phyloP scores from a whole-genome alignment of 2,888 invertebrate species.

The Harpalus rufipes region DNA sequence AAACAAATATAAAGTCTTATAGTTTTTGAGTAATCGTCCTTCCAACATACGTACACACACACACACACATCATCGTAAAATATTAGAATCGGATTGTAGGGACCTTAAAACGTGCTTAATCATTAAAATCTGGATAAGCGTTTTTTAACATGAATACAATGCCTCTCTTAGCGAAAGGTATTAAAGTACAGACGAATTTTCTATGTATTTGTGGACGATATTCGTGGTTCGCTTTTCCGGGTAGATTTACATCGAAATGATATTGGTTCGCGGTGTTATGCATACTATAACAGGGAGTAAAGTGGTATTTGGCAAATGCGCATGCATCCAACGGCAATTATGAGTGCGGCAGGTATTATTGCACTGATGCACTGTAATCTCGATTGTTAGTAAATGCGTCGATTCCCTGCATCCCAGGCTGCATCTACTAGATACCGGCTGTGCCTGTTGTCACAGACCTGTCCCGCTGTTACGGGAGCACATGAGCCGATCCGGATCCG shows the following conservation, averaged over 20 bases:
- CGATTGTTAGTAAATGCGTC: slow-evolving; percentile 28
- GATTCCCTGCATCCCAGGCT: neutral
- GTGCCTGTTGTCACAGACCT: neutral
- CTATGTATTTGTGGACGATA: slow-evolving; percentile 25
- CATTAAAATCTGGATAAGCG: too few relatives aligned
- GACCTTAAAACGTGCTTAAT: too few relatives aligned
- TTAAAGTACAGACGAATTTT: too few relatives aligned
- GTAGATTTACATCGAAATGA: slow-evolving; percentile 52
- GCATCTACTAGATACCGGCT: neutral
- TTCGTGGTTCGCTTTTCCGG: neutral
- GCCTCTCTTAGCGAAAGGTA: too few relatives aligned
- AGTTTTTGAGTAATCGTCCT: too few relatives aligned
- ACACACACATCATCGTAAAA: too few relatives aligned
- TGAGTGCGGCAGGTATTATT: slow-evolving; percentile 46
- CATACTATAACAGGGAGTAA: slow-evolving; percentile 29
- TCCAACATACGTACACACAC: too few relatives aligned
- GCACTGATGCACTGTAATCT: slow-evolving; percentile 45
- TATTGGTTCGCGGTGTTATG: slow-evolving; percentile 23
- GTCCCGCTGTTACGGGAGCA: slow-evolving; percentile 8
- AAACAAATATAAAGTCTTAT: too few relatives aligned
- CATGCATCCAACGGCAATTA: slow-evolving; percentile 31
- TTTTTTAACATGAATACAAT: too few relatives aligned
- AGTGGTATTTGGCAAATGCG: slow-evolving; percentile 59
- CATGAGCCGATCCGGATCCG: neutral
- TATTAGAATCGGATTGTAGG: too few relatives aligned